phyloP scores from a whole-genome alignment of 1,140 invertebrate genomes.

The Lepidurus couesii region DNA sequence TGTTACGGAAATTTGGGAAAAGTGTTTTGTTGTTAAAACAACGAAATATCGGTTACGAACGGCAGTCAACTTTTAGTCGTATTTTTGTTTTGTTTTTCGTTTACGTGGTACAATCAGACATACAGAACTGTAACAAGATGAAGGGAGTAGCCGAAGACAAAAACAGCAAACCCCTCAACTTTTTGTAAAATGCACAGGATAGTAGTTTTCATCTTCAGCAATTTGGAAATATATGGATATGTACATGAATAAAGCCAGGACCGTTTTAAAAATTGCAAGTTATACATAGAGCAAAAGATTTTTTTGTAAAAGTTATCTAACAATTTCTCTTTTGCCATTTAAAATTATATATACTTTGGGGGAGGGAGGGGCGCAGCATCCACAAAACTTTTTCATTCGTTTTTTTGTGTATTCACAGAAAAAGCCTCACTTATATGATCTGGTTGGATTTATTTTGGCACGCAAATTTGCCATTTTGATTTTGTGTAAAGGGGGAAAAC shows the following conservation, averaged over 20 bases:
- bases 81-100: background rate
- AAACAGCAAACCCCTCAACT: background rate
- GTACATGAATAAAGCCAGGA: constrained; percentile 15
- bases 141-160: constrained; percentile 9
- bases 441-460: background rate
- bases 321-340: background rate
- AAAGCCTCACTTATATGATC: background rate
- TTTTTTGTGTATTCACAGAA: background rate
- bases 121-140: constrained; percentile 15
- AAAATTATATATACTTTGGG: constrained; percentile 12
- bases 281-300: constrained; percentile 11
- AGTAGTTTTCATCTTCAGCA: background rate
- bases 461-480: constrained; percentile 19
- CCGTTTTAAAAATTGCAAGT: background rate
- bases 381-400: background rate
- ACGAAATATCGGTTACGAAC: background rate
- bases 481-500: background rate
- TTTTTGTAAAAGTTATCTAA: background rate
- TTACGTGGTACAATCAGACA: constrained; percentile 15
- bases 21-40: background rate
- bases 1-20: no score
- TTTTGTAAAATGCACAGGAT: constrained; percentile 19
- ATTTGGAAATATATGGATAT: background rate
- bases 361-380: background rate
- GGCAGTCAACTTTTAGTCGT: background rate